A percentile compares a stretch with the other conserved stretches of the same genome.
Evolutionary conservation across 1,140 invertebrate genomes (phyloP).

Genomic region (Melitaea cinxia): DNA sequence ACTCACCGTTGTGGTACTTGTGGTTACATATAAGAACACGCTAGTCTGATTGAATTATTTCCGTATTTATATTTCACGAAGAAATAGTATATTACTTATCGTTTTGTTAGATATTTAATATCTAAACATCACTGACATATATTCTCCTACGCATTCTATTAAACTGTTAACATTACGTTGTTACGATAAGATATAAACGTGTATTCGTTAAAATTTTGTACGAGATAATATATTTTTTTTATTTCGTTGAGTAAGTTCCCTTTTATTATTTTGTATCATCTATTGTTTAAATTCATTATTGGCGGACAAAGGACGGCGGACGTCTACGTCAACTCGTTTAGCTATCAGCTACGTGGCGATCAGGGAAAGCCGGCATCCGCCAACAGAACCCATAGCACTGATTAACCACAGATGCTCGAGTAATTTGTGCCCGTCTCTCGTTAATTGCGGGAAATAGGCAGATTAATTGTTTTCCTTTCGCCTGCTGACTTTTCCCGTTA

Average conservation of each 20-base stretch:
- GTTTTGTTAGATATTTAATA: no score
- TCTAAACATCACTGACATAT: no score
- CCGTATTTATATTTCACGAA: conserved; percentile 22
- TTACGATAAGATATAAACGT: background rate
- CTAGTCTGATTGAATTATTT: conserved; percentile 23
- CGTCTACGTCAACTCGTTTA: conserved; percentile 41
- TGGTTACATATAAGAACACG: conserved; percentile 29
- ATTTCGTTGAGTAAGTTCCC: background rate
- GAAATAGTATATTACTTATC: background rate
- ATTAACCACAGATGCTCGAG: conserved; percentile 67
- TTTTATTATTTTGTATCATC: conserved; percentile 5
- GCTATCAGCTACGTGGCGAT: conserved; percentile 43
- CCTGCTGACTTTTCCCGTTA: conserved; percentile 56
- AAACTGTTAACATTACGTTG: background rate
- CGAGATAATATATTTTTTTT: background rate
- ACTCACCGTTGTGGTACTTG: conserved; percentile 27
- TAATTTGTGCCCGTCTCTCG: conserved; percentile 64
- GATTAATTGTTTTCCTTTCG: conserved; percentile 77
- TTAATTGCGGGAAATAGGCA: conserved; percentile 74
- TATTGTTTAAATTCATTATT: conserved; percentile 26
- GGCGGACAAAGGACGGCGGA: conserved; percentile 20
- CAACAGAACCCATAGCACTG: conserved; percentile 43
- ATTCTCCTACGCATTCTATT: no score
- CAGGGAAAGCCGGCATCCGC: conserved; percentile 51
- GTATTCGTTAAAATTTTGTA: background rate